phyloP scores from a whole-genome alignment of 2,888 invertebrate genomes.

The Perizoma flavofasciatum region DNA sequence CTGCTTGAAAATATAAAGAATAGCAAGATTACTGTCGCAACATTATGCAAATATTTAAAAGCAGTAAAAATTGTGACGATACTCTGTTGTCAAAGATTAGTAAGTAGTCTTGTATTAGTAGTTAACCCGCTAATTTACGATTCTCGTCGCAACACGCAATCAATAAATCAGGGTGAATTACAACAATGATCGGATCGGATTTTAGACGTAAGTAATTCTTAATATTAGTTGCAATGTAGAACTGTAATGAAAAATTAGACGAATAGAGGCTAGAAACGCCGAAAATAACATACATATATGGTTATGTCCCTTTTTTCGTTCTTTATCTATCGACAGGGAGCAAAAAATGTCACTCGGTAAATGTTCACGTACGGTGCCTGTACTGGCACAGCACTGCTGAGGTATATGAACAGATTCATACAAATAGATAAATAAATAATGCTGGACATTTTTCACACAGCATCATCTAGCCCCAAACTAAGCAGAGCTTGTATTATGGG shows the following conservation, averaged over 20 bases:
- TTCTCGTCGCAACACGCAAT: slow-evolving; percentile 63
- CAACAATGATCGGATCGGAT: slow-evolving; percentile 68
- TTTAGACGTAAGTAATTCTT: slow-evolving; percentile 54
- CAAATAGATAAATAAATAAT: too few species aligned
- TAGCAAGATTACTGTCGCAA: slow-evolving; percentile 33
- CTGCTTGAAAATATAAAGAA: slow-evolving; percentile 30
- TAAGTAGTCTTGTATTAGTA: slow-evolving; percentile 52
- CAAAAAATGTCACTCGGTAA: too few species aligned
- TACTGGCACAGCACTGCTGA: too few species aligned
- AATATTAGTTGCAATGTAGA: slow-evolving; percentile 58
- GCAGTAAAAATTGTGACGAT: slow-evolving; percentile 39
- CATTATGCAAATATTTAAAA: slow-evolving; percentile 42
- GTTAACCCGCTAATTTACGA: slow-evolving; percentile 70
- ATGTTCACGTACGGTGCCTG: too few species aligned
- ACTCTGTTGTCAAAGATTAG: slow-evolving; percentile 40
- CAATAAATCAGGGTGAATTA: slow-evolving; percentile 78
- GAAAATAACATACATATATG: too few species aligned
- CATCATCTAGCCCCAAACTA: too few species aligned
- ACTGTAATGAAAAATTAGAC: slow-evolving; percentile 7
- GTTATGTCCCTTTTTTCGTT: too few species aligned
- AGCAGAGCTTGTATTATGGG: too few species aligned
- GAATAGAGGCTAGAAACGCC: too few species aligned
- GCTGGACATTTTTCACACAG: too few species aligned
- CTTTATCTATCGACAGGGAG: too few species aligned
- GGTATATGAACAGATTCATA: too few species aligned